Evolutionary conservation across 1,140 invertebrate genomes (phyloP).

Genomic region (Ctenoplectra terminalis): DNA sequence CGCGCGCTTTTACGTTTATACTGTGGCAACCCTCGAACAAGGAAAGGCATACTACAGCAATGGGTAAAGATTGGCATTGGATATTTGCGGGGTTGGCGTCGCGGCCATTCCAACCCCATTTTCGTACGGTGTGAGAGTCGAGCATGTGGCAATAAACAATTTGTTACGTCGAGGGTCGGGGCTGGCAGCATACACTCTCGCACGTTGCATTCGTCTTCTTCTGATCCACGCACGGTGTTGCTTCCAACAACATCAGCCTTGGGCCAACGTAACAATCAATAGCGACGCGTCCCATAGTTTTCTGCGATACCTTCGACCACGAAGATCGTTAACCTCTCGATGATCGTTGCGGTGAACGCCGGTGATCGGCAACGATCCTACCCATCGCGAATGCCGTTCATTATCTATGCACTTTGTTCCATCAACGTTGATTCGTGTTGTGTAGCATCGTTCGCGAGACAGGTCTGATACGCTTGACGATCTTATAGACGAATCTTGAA

Average conservation of each 20-base stretch:
- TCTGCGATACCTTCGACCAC: slow-evolving; percentile 51
- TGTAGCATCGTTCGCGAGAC: background rate
- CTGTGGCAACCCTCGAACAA: background rate
- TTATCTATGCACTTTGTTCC: slow-evolving; percentile 2
- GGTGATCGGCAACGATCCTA: slow-evolving; percentile 42
- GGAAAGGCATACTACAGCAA: background rate
- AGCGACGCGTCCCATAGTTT: slow-evolving; percentile 62
- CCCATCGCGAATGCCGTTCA: slow-evolving; percentile 16
- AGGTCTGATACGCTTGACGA: background rate
- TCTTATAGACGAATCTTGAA: background rate
- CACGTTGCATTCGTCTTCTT: slow-evolving; percentile 51
- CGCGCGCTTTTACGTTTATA: slow-evolving; percentile 6
- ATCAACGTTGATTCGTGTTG: slow-evolving; percentile 3
- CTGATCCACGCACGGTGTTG: slow-evolving; percentile 4
- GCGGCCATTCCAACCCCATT: slow-evolving; percentile 54
- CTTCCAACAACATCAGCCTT: background rate
- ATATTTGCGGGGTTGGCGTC: slow-evolving; percentile 37
- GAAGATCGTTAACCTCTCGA: slow-evolving; percentile 63
- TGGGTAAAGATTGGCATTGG: slow-evolving; percentile 50
- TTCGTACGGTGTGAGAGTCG: slow-evolving; percentile 68
- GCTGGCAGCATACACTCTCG: slow-evolving; percentile 46
- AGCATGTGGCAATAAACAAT: slow-evolving; percentile 78
- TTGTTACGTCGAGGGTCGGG: slow-evolving; percentile 70
- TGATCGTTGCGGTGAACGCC: slow-evolving; percentile 55
- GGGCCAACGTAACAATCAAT: slow-evolving; percentile 59